Base-by-base conservation (phyloP, 2,888 invertebrate genomes). In the Heliconius cydno region DNA sequence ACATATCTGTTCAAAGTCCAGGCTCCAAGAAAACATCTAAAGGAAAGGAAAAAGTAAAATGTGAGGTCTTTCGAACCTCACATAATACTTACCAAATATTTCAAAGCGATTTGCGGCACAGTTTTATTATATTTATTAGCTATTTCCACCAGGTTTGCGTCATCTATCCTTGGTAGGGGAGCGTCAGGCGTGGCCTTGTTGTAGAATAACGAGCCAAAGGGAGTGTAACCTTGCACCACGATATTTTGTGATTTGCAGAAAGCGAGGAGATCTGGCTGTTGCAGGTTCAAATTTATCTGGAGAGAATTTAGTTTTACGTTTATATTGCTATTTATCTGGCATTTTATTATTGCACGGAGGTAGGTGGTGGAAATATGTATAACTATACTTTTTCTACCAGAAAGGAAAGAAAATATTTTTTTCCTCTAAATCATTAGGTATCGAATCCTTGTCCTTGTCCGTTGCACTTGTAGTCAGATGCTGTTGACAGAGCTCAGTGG, bases 171-270 rank as follows among this genome's bases (percentile, higher is more conserved):
- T 0, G 96, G 96, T 12, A 92, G 89, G 0, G 96, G 95, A 7
- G 95, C 92, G 77, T 95, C 92, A 0, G 87, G 85, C 12, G 91
- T 92, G 0, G 96, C 96, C 52, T 96, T 95, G 25, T 25, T 82
- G 74, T 87, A 87, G 85, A 93, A 90, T 65, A 94, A 85, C 0
- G 93, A 92, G 4, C 97, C 98, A 79, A 98, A 94, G 0, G 98
- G 98, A 63, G 97, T 96, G 90, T 97, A 98, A 0, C 94, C 98
- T 87, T 95, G 96, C 83, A 98, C 90, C 0, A 93, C 91, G 70
- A 98, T 96, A 72, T 93, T 94, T 65, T 96, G 95, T 12, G 95
- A 88, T 76, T 96, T 95, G 89, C 98, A 97, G 87, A 96, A 98
- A 1, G 96, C 90, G 0, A 96, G 96, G 38, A 98, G 88, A 63